These are phyloP conservation scores for Agrilus mali DNA, from an alignment of 2,888 invertebrate species.

Conservation along the genomic window DNA sequence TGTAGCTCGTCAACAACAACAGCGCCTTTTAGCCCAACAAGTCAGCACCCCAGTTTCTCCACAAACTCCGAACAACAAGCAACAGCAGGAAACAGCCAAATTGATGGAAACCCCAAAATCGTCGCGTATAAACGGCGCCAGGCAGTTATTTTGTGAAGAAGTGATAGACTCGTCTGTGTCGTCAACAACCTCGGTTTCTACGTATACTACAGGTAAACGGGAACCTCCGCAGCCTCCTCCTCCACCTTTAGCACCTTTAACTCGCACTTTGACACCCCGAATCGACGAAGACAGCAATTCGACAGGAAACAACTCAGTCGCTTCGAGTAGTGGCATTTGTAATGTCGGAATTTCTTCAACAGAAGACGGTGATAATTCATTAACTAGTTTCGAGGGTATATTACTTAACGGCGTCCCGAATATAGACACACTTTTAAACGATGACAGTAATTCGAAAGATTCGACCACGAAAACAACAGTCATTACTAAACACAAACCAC, in stretches of 20 bases:
- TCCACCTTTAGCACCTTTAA: constrained; percentile 36
- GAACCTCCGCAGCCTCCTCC: constrained; percentile 37
- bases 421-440: constrained; percentile 37
- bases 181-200: constrained; percentile 25
- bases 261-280: constrained; percentile 16
- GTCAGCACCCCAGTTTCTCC: constrained; percentile 27
- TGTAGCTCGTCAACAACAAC: constrained; percentile 54
- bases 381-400: constrained; percentile 51
- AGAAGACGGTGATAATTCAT: constrained; percentile 44
- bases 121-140: constrained; percentile 30
- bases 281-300: constrained; percentile 36
- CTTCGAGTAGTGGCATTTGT: constrained; percentile 42
- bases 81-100: constrained; percentile 19
- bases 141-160: constrained; percentile 31
- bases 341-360: constrained; percentile 36
- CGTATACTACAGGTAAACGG: constrained; percentile 27
- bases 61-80: constrained; percentile 20
- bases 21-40: constrained; percentile 44
- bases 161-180: constrained; percentile 31
- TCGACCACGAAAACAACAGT: constrained; percentile 18
- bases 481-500: constrained; percentile 43
- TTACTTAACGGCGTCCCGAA: constrained; percentile 45
- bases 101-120: constrained; percentile 24
- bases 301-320: constrained; percentile 41
- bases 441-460: constrained; percentile 42